Conservation (phyloP, 1,140 invertebrate species). For the Yoshiicerus persimilis region DNA sequence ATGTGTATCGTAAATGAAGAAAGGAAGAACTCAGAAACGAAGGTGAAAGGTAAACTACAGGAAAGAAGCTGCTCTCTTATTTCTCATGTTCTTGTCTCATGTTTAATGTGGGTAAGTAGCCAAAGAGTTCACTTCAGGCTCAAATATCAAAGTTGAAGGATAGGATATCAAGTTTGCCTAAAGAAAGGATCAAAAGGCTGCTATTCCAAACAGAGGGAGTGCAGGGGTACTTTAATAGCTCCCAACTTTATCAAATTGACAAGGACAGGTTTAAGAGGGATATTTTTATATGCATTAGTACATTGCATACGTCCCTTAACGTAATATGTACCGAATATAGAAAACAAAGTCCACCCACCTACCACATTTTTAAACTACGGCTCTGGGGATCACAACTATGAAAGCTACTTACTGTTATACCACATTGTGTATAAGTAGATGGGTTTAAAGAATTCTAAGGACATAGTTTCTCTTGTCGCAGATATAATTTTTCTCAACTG, state of each 20-base stretch:
- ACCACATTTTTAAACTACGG: background rate
- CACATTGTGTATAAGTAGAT: background rate
- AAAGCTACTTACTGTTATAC: background rate
- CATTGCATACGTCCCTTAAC: too few species aligned
- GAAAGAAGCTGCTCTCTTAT: background rate
- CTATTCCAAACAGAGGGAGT: background rate
- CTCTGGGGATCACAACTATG: background rate
- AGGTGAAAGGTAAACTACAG: background rate
- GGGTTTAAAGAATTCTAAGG: too few species aligned
- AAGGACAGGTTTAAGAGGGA: background rate
- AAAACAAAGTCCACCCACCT: background rate
- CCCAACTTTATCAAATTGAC: background rate
- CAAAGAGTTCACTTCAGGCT: background rate
- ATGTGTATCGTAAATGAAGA: too few species aligned
- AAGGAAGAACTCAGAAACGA: background rate
- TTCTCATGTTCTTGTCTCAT: background rate
- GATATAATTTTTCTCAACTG: too few species aligned
- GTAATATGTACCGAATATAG: too few species aligned
- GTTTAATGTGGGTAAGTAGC: background rate
- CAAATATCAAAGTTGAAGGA: conserved; percentile 20
- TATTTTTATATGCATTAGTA: too few species aligned
- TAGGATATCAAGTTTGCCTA: background rate
- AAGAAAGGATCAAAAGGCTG: background rate
- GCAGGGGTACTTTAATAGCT: background rate
- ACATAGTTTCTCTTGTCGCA: too few species aligned